Conservation (phyloP, 2,113 vertebrate species). For the Lipotes vexillifer region DNA sequence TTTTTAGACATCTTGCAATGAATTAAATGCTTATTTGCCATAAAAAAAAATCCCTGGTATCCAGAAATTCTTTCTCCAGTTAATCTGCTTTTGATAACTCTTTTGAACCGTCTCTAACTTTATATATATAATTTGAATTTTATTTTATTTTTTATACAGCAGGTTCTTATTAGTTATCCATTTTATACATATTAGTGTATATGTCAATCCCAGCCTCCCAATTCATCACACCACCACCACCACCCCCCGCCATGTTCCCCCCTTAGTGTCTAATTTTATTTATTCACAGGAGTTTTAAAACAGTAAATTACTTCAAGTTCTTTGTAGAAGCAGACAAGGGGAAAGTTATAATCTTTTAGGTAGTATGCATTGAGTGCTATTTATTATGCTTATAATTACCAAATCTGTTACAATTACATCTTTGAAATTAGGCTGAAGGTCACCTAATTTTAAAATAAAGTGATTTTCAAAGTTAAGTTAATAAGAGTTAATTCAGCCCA, state of each 20-base stretch:
- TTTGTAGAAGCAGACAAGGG: neutral
- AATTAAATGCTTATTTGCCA: neutral
- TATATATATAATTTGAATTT: too few relatives aligned
- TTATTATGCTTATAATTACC: slow-evolving; percentile 51
- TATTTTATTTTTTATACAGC: too few relatives aligned
- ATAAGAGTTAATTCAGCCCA: slow-evolving; percentile 69
- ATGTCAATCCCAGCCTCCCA: too few relatives aligned
- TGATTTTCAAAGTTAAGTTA: slow-evolving; percentile 47
- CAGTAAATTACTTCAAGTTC: neutral
- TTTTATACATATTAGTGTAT: too few relatives aligned
- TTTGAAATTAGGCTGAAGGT: slow-evolving; percentile 63
- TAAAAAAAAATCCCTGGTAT: neutral
- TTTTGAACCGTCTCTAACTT: neutral
- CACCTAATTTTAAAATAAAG: slow-evolving; percentile 70
- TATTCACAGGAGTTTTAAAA: neutral
- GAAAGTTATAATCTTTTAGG: slow-evolving; percentile 39
- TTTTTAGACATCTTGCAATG: neutral
- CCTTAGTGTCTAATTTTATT: neutral
- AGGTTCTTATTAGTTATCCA: too few relatives aligned
- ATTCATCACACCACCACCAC: too few relatives aligned
- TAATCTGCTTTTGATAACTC: neutral
- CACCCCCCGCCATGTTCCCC: too few relatives aligned
- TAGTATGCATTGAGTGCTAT: slow-evolving; percentile 56
- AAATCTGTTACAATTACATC: slow-evolving; percentile 63
- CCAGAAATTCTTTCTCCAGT: neutral